phyloP scores from a whole-genome alignment of 2,888 invertebrate genomes.

The Crepidodera aurea region DNA sequence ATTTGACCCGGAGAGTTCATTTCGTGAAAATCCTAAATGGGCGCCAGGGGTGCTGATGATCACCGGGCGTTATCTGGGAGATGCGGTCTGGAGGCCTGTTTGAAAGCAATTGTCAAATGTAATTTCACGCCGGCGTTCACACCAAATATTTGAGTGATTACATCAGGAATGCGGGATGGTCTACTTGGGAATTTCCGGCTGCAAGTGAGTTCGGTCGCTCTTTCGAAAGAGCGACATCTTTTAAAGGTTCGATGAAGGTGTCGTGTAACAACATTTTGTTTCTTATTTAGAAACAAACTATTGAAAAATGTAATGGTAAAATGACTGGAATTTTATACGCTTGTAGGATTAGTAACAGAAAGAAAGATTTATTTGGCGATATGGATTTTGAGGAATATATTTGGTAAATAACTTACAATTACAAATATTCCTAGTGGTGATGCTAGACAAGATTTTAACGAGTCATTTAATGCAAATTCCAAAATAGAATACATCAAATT shows the following conservation, averaged over 20 bases:
- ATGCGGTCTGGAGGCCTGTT: slow-evolving; percentile 25
- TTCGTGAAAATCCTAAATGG: slow-evolving; percentile 22
- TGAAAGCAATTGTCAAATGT: slow-evolving; percentile 56
- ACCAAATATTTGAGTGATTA: slow-evolving; percentile 51
- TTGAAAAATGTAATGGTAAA: too few relatives aligned
- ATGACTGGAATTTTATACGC: too few relatives aligned
- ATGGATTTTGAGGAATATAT: too few relatives aligned
- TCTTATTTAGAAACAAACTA: too few relatives aligned
- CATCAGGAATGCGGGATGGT: slow-evolving; percentile 27
- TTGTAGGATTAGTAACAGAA: too few relatives aligned
- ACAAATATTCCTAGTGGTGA: too few relatives aligned
- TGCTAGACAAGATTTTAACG: too few relatives aligned
- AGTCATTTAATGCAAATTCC: too few relatives aligned
- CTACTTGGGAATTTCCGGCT: slow-evolving; percentile 17
- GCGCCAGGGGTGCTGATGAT: slow-evolving; percentile 27
- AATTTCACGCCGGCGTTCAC: slow-evolving; percentile 56
- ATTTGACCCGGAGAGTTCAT: slow-evolving; percentile 17
- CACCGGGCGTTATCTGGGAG: slow-evolving; percentile 5
- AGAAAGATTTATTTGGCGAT: too few relatives aligned
- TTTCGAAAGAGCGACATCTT: background rate
- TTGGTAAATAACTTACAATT: too few relatives aligned
- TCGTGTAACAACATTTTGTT: too few relatives aligned
- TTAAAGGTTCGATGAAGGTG: background rate
- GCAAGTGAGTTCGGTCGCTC: background rate
- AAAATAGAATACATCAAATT: too few relatives aligned